Conservation (phyloP, 2,797 vertebrate species). For the Apogon talboti region DNA sequence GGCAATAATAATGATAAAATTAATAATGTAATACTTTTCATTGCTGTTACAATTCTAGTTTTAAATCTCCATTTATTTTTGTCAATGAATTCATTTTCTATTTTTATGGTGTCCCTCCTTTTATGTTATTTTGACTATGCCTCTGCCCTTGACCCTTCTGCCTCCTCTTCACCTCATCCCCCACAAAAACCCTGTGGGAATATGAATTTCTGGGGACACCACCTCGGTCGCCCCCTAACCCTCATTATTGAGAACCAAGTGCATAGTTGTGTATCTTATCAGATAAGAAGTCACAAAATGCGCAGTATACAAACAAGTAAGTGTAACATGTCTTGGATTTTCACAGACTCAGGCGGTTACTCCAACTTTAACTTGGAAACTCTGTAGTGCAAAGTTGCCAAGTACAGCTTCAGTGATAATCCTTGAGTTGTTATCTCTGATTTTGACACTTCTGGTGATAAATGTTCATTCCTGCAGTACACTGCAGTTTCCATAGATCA, state of each 20-base stretch:
- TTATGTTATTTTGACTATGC: no score
- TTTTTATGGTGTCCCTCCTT: no score
- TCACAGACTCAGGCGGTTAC: conserved; percentile 9
- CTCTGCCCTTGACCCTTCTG: no score
- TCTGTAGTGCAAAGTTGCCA: conserved; percentile 22
- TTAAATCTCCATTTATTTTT: no score
- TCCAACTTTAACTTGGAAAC: conserved; percentile 10
- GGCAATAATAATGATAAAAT: no score
- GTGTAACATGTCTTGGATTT: conserved; percentile 9
- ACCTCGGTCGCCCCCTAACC: no score
- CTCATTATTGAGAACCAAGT: rapidly evolving
- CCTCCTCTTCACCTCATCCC: no score
- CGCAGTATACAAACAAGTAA: background rate
- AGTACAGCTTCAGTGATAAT: conserved; percentile 23
- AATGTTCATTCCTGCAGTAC: conserved; percentile 47
- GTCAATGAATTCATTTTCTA: no score
- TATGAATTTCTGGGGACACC: no score
- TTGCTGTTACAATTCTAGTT: no score
- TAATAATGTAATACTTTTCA: no score
- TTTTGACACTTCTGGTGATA: conserved; percentile 48
- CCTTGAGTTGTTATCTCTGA: conserved; percentile 36
- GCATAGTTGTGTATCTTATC: background rate
- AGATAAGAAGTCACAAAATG: background rate
- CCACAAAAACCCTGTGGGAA: no score
- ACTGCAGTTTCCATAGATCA: conserved; percentile 48